Evolutionary conservation across 2,113 vertebrate genomes (phyloP), one percentile per base, ranked within the genome.

Genomic region (Oreocharis arfaki): DNA sequence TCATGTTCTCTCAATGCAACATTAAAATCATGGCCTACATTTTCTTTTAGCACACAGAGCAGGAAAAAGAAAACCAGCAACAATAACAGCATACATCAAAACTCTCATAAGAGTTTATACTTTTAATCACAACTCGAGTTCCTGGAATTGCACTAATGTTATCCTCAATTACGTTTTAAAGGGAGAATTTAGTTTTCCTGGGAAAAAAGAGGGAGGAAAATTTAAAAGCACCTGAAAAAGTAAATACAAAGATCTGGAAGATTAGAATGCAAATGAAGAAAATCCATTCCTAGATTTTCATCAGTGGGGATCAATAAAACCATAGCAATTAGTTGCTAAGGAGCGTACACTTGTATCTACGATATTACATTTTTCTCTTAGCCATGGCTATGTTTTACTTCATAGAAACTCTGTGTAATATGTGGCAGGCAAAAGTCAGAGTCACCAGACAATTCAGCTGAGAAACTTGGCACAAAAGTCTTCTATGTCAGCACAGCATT

Each of bases 371-470:
- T 84, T 92, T 64, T 41, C 30, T 69, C 35, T 70, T 35, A 73
- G 57, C 19, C 16, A 33, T 30, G 19, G 52, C n/a, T 47, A 49
- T 27, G 30, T 41, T 77, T 53, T n/a, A 65, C 35, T 68, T 50
- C 56, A 81, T 6, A 87, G 84, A 82, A 96, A 92, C 21, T 59
- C 42, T 74, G 17, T 35, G 33, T 59, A 80, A n/a, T 59, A 75
- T 78, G 24, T 69, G 73, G 41, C 47, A 96, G 35, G n/a, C 73
- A 77, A 78, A 95, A 93, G 32, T 68, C 67, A 93, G 35, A 84
- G 65, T 74, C 85, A 92, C 16, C 87, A 61, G 79, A 86, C 42
- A 69, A 91, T 77, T 87, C 94, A 92, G 73, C 84, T 89, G 77
- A 95, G 59, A 93, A 77, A 67, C n/a, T 23, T 93, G 74, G 87